Evolutionary conservation across 2,888 invertebrate genomes (phyloP).

Genomic region (Mechanitis mazaeus): DNA sequence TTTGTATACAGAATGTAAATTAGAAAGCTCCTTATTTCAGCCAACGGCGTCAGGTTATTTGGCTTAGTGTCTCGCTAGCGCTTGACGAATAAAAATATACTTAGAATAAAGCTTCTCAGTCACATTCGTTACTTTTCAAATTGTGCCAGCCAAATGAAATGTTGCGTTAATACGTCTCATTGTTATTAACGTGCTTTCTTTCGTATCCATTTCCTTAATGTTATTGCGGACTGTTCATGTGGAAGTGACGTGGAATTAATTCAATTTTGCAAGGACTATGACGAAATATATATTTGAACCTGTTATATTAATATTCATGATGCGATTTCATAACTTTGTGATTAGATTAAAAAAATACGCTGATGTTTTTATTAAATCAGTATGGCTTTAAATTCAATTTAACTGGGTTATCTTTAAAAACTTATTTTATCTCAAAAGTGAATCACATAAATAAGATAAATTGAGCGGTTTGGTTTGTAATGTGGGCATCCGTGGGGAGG

Average conservation of each 20-base stretch:
- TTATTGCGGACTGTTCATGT: conserved; percentile 7
- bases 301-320: neutral
- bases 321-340: neutral
- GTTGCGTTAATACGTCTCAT: conserved; percentile 28
- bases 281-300: neutral
- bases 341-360: neutral
- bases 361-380: neutral
- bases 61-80: conserved; percentile 57
- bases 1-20: conserved; percentile 75
- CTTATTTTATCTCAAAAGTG: conserved; percentile 23
- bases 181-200: conserved; percentile 23
- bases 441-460: conserved; percentile 31
- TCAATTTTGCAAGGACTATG: neutral
- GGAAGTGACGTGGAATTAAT: conserved; percentile 2
- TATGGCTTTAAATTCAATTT: conserved; percentile 10
- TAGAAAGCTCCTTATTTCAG: conserved; percentile 70
- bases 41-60: conserved; percentile 65
- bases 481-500: conserved; percentile 31
- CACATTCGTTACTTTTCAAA: conserved; percentile 51
- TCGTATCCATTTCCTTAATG: conserved; percentile 6
- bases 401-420: conserved; percentile 13
- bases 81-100: conserved; percentile 55
- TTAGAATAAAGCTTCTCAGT: conserved; percentile 50
- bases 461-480: conserved; percentile 31
- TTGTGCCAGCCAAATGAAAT: conserved; percentile 46